phyloP scores from a whole-genome alignment of 2,888 invertebrate genomes.

The Cotesia congregata region DNA sequence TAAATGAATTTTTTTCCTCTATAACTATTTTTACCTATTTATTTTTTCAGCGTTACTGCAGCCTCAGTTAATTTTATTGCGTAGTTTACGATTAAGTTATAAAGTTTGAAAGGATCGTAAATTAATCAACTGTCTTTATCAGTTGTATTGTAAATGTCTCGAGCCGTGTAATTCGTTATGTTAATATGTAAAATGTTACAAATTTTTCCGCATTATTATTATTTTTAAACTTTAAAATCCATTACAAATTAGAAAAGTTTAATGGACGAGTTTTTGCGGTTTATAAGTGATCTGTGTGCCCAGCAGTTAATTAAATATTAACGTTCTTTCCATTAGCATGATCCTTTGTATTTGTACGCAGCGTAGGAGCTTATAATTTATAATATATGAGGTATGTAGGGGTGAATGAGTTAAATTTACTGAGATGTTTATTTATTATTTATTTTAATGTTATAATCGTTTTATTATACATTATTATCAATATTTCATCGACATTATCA shows the following conservation, averaged over 20 bases:
- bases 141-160: not conserved
- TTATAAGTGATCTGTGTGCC: not conserved
- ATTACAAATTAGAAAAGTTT: not conserved
- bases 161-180: not conserved
- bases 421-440: not conserved
- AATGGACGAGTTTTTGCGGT: conserved; percentile 3
- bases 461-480: not conserved
- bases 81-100: not conserved
- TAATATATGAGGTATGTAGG: not conserved
- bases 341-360: conserved; percentile 59
- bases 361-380: conserved; percentile 59
- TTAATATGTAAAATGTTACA: not conserved
- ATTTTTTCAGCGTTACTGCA: not conserved
- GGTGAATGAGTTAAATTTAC: conserved; percentile 1
- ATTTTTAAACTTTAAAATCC: not conserved
- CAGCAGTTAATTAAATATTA: conserved; percentile 60
- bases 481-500: too few relatives aligned
- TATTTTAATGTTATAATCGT: not conserved
- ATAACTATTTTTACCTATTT: not conserved
- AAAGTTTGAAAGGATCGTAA: not conserved
- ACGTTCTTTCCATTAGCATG: conserved; percentile 66
- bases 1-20: not conserved
- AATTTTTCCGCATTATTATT: not conserved
- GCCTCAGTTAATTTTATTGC: not conserved
- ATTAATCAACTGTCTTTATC: conserved; percentile 1